Evolutionary conservation across 1,140 invertebrate species (phyloP), one percentile per base, ranked within the genome.

Genomic region (Temnothorax longispinosus): DNA sequence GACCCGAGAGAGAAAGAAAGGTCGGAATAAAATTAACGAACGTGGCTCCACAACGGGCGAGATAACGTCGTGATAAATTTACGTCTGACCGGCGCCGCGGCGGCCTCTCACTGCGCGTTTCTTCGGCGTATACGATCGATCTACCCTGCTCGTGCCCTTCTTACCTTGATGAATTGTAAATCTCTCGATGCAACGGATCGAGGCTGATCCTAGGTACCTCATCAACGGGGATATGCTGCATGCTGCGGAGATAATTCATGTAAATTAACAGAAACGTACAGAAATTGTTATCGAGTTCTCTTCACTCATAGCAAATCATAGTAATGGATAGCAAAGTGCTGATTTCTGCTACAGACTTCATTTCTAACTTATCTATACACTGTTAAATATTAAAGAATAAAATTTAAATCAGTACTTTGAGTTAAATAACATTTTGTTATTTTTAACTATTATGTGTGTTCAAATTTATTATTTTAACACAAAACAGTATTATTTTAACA

Each of bases 61-160:
- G 93, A 94, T 94, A 94, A 94, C 92, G 91, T 93, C 90, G 88
- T 92, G 93, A 94, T 94, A 93, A 94, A 94, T 94, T 94, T 92
- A 92, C 88, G 90, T 94, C 89, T 88, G 88, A 69, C 27, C 58
- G 47, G 27, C 27, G 27, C 27, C 27, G 27, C 27, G 27, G 47
- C n/a, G 44, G 38, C 60, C 75, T 80, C 85, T 80, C 69, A 64
- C 32, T 71, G 35, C n/a, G 44, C 56, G 62, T 91, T 91, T 90
- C 80, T 89, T 90, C 88, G 69, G 50, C 21, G 52, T 77, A 75
- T 18, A 56, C 87, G 88, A 93, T 93, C 91, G 91, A 92, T 91
- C 88, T 91, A 80, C 58, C 85, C 89, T n/a, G n/a, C n/a, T 86
- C 58, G 78, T 85, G 88, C 88, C 84, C 76, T 80, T 85, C 80